Evolutionary conservation across 2,888 invertebrate genomes (phyloP).

Genomic region (Scrobipalpa atriplicella): DNA sequence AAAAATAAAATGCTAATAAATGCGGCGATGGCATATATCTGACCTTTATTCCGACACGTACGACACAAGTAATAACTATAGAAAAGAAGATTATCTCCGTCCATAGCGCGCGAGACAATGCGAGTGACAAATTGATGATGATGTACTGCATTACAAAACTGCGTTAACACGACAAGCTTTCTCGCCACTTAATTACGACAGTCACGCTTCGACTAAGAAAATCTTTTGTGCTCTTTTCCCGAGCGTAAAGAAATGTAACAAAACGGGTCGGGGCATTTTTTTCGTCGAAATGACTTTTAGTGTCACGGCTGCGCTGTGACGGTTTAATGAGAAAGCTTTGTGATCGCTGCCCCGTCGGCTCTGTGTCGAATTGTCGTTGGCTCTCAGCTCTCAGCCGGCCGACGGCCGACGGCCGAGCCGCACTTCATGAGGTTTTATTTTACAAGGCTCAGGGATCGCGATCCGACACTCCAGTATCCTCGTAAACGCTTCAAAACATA

Average conservation of each 20-base stretch:
- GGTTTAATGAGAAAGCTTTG: constrained; percentile 81
- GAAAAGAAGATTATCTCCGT: constrained; percentile 24
- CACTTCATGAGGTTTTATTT: constrained; percentile 65
- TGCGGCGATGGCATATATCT: constrained; percentile 29
- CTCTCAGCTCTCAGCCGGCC: constrained; percentile 33
- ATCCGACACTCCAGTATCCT: constrained; percentile 40
- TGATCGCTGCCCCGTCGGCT: constrained; percentile 67
- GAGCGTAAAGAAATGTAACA: constrained; percentile 75
- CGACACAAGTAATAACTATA: background rate
- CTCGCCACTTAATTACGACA: constrained; percentile 76
- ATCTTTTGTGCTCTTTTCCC: constrained; percentile 78
- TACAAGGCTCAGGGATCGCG: constrained; percentile 63
- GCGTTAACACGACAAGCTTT: constrained; percentile 32
- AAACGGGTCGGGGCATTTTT: constrained; percentile 67
- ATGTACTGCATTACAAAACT: constrained; percentile 31
- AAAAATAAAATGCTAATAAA: constrained; percentile 29
- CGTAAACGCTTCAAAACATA: constrained; percentile 33
- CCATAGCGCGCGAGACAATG: constrained; percentile 29
- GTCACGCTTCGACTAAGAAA: constrained; percentile 80
- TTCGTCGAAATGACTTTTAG: constrained; percentile 76
- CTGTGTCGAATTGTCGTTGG: constrained; percentile 78
- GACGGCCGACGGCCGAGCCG: constrained; percentile 48
- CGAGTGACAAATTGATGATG: constrained; percentile 31
- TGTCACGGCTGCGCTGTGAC: constrained; percentile 76
- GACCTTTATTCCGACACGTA: constrained; percentile 27